Base-by-base conservation (phyloP, 2,888 invertebrate species). In the Hydroisotoma schaefferi region DNA sequence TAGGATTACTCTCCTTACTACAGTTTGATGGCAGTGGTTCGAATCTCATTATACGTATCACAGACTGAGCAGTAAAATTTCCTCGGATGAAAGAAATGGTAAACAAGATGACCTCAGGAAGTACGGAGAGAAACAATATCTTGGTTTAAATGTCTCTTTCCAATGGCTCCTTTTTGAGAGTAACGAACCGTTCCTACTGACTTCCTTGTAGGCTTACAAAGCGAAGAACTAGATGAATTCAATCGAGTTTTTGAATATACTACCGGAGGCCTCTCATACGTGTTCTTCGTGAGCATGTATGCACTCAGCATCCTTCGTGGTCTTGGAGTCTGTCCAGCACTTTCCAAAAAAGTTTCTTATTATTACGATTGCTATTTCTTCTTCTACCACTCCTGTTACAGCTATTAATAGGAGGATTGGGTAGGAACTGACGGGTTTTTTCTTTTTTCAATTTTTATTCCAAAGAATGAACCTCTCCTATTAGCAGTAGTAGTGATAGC, bases 321-420 rank as follows among this genome's bases (percentile, higher is more conserved):
- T 48, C 18, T 48, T 48, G 48, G 48, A 48, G 48, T 6, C 48
- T 10, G 28, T 48, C 48, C 48, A 48, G 28, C 48, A 27, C n/a
- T 6, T 25, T 46, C 23, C 22, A 8, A 46, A n/a, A n/a, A 46
- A 46, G 23, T 46, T 46, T 46, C 46, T 10, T 46, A 15, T 12
- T 46, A 5, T 15, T 15, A 8, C 33, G 8, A 8, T 33, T 15
- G 33, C 33, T 15, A 15, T 33, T 15, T 40, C 40, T 20, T n/a
- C 5, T 18, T 18, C 40, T 5, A 40, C 40, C 20, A 5, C n/a
- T 5, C 5, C n/a, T 40, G n/a, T 4, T 4, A 40, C 40, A 15
- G 20, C 46, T 46, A 46, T 46, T 46, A 46, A 46, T 46, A 46
- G 23, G 5, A 18, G 25, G 46, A 25, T 3, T 46, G 25, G 10